Evolutionary conservation across 1,140 invertebrate species (phyloP), one percentile per base, ranked within the genome.

Genomic region (Drosophila nasuta): DNA sequence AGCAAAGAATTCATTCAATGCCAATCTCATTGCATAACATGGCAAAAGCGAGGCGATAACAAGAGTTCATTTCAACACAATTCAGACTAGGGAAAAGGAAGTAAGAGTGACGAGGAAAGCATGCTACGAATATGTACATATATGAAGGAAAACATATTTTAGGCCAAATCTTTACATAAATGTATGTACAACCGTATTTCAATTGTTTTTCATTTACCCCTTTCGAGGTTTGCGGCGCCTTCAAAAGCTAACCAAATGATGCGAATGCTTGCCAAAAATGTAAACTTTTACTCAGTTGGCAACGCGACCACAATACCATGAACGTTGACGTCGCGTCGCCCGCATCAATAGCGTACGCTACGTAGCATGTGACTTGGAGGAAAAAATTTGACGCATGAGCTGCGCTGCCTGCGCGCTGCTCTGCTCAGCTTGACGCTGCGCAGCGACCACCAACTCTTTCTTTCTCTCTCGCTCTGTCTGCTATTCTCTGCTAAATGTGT

Each of bases 161-260:
- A 62, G 52, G 17, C 63, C 41, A 62, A 78, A 66, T 60, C 5
- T 7, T 6, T 7, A 66, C 33, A 43, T 38, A 57, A 46, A 30
- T 41, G 10, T 11, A 60, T 28, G 17, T 45, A 54, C 49, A 58
- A 41, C 56, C 25, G 28, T 41, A 59, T 13, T 43, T 64, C 64
- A 88, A 82, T 86, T 87, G 86, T 91, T 90, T 90, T 90, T 90
- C 86, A 90, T 90, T 90, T 91, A 79, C 76, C 86, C 86, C 86
- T 71, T 91, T 90, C 88, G 87, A 90, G 86, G 86, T 81, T 91
- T 69, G 68, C 48, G 41, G 49, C 43, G 69, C 57, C 57, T 66
- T 76, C 60, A 11, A 25, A 3, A 0, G 20, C 20, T 25, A 25
- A 25, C 3, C 20, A 25, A 25, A 28, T 38, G 8, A 10, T 10